Evolutionary conservation across 2,113 vertebrate genomes (phyloP), one percentile per base, ranked within the genome.

Genomic region (Fulmarus glacialis): DNA sequence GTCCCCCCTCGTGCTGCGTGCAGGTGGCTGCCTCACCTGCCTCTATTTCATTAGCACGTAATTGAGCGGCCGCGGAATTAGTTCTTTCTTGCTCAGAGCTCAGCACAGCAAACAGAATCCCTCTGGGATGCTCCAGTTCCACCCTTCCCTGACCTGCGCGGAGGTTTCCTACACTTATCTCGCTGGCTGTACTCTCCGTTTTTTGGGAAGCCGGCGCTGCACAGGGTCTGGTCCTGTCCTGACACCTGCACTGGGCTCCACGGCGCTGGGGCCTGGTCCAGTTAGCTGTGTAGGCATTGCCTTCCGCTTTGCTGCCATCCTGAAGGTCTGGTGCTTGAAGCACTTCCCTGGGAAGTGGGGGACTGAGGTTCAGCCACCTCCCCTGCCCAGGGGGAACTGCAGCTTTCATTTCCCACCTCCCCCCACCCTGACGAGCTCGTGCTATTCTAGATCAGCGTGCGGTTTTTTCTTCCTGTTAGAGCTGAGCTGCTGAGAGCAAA

Each of bases 391-490:
- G 45, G 27, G 29, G 53, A 92, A 22, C n/a, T n/a, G 17, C 52
- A 82, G 20, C 14, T 94, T 94, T 74, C 12, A 17, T 71, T 91
- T 77, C 23, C 32, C 23, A 12, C 30, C 18, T 82, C 60, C 12
- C 16, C 24, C 8, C 0, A 6, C 15, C 34, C 56, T 0, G 0
- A 34, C 1, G 1, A 60, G 11, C 58, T 79, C 0, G 0, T 30
- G 62, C 45, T 82, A 0, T 78, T 92, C 60, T 64, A 40, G 24
- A 32, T 59, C 60, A 63, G 11, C 3, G 5, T 36, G 66, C 0
- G 2, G 4, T 15, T 67, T 91, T 40, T 23, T 9, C n/a, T 82
- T 50, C 89, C 66, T 42, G 12, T 71, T 36, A 71, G 30, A 66
- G 13, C 50, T 67, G 70, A 82, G 23, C 73, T 84, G 45, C 75